A percentile compares a stretch with the other conserved stretches of the same genome.
Conservation (phyloP, 1,140 invertebrate genomes). For the Melanaphis sacchari region DNA sequence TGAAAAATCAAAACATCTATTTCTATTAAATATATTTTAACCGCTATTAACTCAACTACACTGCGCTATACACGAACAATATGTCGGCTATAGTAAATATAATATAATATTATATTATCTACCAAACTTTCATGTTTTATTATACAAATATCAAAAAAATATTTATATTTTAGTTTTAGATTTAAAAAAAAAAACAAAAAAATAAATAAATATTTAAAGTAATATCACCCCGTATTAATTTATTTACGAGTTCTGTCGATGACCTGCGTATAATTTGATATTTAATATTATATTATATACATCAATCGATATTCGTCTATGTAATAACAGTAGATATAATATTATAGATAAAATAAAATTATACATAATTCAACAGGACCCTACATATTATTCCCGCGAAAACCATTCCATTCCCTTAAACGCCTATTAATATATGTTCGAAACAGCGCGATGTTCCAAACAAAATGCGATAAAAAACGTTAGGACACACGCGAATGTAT, state of each 20-base stretch:
- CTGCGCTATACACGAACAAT: neutral
- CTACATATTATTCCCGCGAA: neutral
- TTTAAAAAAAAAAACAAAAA: neutral
- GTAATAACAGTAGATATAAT: neutral
- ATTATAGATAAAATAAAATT: neutral
- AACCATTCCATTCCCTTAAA: neutral
- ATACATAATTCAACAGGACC: neutral
- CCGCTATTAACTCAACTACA: neutral
- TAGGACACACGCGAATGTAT: neutral
- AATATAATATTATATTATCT: too few relatives aligned
- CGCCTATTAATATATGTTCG: neutral
- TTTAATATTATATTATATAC: neutral
- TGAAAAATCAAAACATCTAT: neutral
- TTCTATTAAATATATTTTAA: neutral
- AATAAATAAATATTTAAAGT: too few relatives aligned
- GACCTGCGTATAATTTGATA: too few relatives aligned
- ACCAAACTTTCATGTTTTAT: neutral
- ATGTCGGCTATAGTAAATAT: neutral
- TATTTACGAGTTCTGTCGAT: neutral
- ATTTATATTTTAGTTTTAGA: neutral
- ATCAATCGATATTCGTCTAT: neutral
- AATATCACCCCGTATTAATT: neutral
- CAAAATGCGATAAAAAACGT: neutral
- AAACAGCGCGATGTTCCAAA: neutral
- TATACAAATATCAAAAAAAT: neutral